Evolutionary conservation across 2,113 vertebrate species (phyloP).

Genomic region (Chitala chitala): DNA sequence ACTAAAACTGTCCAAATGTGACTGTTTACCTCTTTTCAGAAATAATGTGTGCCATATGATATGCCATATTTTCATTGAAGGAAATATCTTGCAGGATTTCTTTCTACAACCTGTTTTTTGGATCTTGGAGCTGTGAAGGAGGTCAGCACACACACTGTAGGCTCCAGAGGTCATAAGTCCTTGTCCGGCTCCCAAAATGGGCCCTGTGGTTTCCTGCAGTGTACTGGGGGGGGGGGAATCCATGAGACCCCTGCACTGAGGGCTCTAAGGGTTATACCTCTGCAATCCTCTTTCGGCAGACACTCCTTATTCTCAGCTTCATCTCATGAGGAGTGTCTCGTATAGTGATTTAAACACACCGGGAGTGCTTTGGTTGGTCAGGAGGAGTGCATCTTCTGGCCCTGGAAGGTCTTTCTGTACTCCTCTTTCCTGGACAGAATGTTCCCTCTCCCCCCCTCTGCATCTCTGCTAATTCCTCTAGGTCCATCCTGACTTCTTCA

Average conservation of each 20-base stretch:
- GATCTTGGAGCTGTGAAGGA: constrained; percentile 54
- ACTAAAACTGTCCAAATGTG: constrained; percentile 68
- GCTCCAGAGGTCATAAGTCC: constrained; percentile 69
- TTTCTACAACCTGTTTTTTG: constrained; percentile 55
- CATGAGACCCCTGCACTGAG: constrained; percentile 23
- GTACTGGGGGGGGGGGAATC: constrained; percentile 65
- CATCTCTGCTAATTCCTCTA: constrained; percentile 69
- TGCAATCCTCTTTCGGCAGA: constrained; percentile 28
- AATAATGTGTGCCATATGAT: constrained; percentile 55
- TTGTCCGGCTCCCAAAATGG: constrained; percentile 65
- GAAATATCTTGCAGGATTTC: constrained; percentile 52
- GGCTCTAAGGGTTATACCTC: constrained; percentile 28
- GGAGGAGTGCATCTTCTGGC: constrained; percentile 82
- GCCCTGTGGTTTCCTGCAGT: constrained; percentile 72
- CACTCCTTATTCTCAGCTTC: constrained; percentile 71
- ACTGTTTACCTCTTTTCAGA: constrained; percentile 67
- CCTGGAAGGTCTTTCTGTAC: constrained; percentile 61
- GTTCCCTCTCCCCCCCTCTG: constrained; percentile 65
- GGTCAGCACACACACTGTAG: constrained; percentile 63
- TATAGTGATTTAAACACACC: constrained; percentile 89
- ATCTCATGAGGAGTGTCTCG: constrained; percentile 71
- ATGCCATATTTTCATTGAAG: constrained; percentile 51
- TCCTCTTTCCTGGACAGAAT: constrained; percentile 63
- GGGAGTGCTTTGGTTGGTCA: constrained; percentile 87
- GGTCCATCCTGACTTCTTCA: constrained; percentile 68